Evolutionary conservation across 2,113 vertebrate genomes (phyloP), one percentile per base, ranked within the genome.

Genomic region (Thinocorus orbignyianus): DNA sequence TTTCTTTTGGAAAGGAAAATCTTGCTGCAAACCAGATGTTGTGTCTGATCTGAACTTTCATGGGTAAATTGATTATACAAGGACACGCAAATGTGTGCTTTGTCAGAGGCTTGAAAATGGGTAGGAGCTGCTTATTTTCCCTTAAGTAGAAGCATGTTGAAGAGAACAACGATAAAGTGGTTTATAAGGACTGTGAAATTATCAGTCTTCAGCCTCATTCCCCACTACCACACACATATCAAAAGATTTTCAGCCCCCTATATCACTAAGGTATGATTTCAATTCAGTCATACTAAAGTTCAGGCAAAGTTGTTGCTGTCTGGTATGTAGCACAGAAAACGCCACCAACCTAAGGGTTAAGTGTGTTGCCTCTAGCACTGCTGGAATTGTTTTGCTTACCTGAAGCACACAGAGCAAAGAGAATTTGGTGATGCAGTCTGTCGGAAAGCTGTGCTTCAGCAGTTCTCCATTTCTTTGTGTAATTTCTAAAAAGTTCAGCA

Each of bases 1-100:
- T 84, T 90, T 78, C 25, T 69, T 90, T 64, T 42, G n/a, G 58
- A 90, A 79, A 76, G 42, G 37, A 74, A 61, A 82, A 85, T 37
- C 33, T 87, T 86, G 46, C 79, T 61, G 31, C 48, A 93, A 78
- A 90, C 85, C 92, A 95, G 87, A 86, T 97, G 84, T 85, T 81
- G 31, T 69, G 30, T 57, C 60, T 81, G 64, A 83, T 80, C 57
- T 68, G 64, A 91, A 78, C 35, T 88, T 87, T 58, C 37, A 72
- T 15, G 39, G 30, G 24, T 86, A 76, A 94, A 71, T 68, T 87
- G 72, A 88, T 93, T 91, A 81, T 65, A 61, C 65, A 82, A 77
- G 28, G 46, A 57, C n/a, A 58, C 19, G 57, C 25, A 81, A 64
- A 66, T 11, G 7, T 44, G 20, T 49, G 19, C 24, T 83, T 77